Percentiles rank a stretch among this genome's conserved stretches.
These are phyloP conservation scores for Lacanobia wlatinum DNA, from an alignment of 2,888 invertebrate species.

Conservation along the genomic window DNA sequence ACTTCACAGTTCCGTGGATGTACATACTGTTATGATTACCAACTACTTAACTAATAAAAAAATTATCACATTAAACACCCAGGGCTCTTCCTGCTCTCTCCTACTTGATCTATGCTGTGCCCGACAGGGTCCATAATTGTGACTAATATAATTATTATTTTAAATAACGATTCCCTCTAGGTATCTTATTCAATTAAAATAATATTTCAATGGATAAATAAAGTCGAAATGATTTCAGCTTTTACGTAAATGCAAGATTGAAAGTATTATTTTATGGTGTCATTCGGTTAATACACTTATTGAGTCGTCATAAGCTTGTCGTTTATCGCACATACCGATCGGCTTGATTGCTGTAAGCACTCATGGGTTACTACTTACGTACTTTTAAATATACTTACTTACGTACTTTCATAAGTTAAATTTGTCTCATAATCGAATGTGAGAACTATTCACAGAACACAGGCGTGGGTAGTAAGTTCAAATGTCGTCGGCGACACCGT, in stretches of 20 bases:
- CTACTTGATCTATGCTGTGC: too few species aligned
- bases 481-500: conserved; percentile 44
- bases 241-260: conserved; percentile 15
- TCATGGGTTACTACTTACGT: not conserved
- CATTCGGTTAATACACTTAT: conserved; percentile 6
- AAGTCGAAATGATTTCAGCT: conserved; percentile 13
- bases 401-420: not conserved
- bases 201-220: conserved; percentile 5
- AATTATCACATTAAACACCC: too few species aligned
- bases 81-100: too few species aligned
- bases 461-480: conserved; percentile 34
- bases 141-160: not conserved
- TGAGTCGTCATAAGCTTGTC: not conserved
- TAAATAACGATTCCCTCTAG: not conserved
- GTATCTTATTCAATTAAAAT: conserved; percentile 27
- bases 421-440: not conserved
- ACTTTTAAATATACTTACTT: not conserved
- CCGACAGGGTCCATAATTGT: too few species aligned
- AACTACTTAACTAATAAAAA: too few species aligned
- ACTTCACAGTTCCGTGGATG: conserved; percentile 12
- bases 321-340: not conserved
- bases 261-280: conserved; percentile 6
- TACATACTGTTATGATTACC: not conserved
- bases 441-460: conserved; percentile 19
- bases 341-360: not conserved